phyloP scores from a whole-genome alignment of 2,888 invertebrate genomes.

The Dasypogon diadema region DNA sequence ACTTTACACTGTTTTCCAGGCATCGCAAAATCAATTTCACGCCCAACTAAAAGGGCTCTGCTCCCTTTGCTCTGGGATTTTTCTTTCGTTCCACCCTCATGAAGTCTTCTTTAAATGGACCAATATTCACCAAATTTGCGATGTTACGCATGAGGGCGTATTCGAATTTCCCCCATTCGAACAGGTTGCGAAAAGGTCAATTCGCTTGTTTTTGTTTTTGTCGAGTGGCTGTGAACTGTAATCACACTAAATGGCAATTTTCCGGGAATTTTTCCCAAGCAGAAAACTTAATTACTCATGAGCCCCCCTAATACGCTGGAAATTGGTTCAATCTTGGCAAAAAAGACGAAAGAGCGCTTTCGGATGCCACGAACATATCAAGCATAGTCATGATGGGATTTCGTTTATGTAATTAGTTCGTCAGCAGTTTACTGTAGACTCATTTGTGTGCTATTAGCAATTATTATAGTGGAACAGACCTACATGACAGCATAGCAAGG shows the following conservation, averaged over 20 bases:
- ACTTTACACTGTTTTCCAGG: neutral
- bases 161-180: neutral
- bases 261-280: neutral
- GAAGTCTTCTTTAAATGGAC: neutral
- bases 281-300: slow-evolving; percentile 38
- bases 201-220: neutral
- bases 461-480: slow-evolving; percentile 17
- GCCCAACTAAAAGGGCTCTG: slow-evolving; percentile 7
- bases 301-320: slow-evolving; percentile 31
- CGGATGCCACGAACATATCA: neutral
- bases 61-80: neutral
- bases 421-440: slow-evolving; percentile 11
- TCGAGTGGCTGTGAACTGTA: neutral
- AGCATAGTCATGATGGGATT: slow-evolving; percentile 29
- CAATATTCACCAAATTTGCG: neutral
- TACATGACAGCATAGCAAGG: neutral
- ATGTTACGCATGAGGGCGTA: neutral
- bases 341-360: neutral
- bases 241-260: slow-evolving; percentile 1
- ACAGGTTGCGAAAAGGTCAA: neutral
- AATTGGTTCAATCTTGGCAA: neutral
- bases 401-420: slow-evolving; percentile 30
- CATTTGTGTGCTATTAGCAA: slow-evolving; percentile 35
- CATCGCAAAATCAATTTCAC: slow-evolving; percentile 30
- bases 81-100: neutral